phyloP scores from a whole-genome alignment of 1,140 invertebrate species.

The Temnothorax curvispinosus region DNA sequence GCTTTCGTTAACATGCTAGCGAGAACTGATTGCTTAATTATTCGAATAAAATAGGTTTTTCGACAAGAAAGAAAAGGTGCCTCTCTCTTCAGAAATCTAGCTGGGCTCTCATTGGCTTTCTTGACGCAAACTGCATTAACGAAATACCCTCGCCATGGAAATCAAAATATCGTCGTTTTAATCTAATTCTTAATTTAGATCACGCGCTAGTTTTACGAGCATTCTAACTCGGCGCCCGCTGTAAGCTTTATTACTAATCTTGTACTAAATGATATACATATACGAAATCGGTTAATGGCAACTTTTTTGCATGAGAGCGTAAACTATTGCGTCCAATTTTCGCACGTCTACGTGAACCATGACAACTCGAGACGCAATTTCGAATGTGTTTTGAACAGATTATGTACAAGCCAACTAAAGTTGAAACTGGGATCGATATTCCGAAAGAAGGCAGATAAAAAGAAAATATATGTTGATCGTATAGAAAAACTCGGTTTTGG shows the following conservation, averaged over 20 bases:
- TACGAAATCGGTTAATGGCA: conserved; percentile 39
- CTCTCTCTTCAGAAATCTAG: conserved; percentile 23
- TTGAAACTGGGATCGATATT: conserved; percentile 19
- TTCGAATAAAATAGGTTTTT: background rate
- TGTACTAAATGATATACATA: conserved; percentile 27
- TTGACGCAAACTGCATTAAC: conserved; percentile 20
- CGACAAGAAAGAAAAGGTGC: conserved; percentile 3
- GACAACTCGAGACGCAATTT: conserved; percentile 52
- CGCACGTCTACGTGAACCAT: conserved; percentile 51
- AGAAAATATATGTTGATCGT: background rate
- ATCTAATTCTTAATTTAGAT: conserved; percentile 56
- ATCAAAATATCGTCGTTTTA: conserved; percentile 52
- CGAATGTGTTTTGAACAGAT: conserved; percentile 4
- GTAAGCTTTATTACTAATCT: conserved; percentile 59
- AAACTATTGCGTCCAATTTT: conserved; percentile 63
- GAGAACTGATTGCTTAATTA: background rate
- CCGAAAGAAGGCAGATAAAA: background rate
- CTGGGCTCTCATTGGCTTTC: conserved; percentile 37
- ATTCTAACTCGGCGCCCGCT: conserved; percentile 17
- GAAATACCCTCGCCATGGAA: conserved; percentile 8
- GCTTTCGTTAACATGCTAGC: background rate
- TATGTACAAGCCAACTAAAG: conserved; percentile 23
- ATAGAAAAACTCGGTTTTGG: conserved; percentile 5
- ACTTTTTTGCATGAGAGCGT: conserved; percentile 52
- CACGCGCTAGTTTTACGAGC: conserved; percentile 47